phyloP scores from a whole-genome alignment of 2,113 vertebrate species.

The Brachypteracias leptosomus region DNA sequence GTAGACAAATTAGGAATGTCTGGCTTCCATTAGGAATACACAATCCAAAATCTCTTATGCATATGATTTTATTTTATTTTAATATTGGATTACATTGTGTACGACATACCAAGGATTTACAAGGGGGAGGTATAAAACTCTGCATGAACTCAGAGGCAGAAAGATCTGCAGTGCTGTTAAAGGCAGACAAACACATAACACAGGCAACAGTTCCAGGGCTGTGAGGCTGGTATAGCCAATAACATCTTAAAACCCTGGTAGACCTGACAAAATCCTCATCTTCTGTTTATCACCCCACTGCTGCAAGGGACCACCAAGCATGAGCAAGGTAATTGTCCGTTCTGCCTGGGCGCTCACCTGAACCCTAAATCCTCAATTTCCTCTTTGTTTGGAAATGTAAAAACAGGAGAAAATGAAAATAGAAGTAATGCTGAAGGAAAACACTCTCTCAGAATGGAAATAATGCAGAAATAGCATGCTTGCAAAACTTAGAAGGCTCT shows the following conservation, averaged over 20 bases:
- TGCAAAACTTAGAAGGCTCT: not conserved
- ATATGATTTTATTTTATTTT: slow-evolving; percentile 25
- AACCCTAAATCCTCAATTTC: not conserved
- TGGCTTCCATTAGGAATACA: slow-evolving; percentile 39
- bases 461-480: not conserved
- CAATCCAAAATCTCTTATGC: slow-evolving; percentile 36
- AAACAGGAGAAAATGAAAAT: not conserved
- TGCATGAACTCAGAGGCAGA: slow-evolving; percentile 26
- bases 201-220: not conserved
- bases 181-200: not conserved
- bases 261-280: not conserved
- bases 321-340: not conserved
- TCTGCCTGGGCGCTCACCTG: not conserved
- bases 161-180: not conserved
- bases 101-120: not conserved
- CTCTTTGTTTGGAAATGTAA: not conserved
- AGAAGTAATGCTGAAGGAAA: not conserved
- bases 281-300: not conserved
- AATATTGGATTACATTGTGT: slow-evolving; percentile 18
- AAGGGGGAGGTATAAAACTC: slow-evolving; percentile 48
- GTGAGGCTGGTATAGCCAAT: not conserved
- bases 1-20: slow-evolving; percentile 30
- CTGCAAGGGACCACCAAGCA: not conserved
- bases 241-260: not conserved
- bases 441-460: not conserved